Evolutionary conservation across 2,113 vertebrate species (phyloP), one percentile per base, ranked within the genome.

Genomic region (Zonotrichia leucophrys): DNA sequence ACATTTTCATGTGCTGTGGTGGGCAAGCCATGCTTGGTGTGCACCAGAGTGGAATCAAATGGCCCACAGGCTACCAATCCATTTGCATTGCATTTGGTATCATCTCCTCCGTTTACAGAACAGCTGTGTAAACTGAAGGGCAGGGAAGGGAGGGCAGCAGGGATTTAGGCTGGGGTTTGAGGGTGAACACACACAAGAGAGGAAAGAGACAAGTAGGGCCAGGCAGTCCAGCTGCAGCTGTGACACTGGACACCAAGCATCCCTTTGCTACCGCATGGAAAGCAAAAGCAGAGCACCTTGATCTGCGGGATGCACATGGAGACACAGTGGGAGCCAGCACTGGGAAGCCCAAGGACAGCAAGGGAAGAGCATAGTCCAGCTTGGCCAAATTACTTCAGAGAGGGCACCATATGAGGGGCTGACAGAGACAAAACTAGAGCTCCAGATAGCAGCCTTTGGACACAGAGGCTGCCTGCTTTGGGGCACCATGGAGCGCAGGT

Each of bases 41-140:
- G 49, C 35, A 23, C 53, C 3, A 0, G 31, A 30, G 39, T 3
- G 39, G 47, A 89, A 80, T 59, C 77, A 58, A 47, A 79, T 1
- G 7, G 69, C 78, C 53, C 49, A 55, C 1, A 22, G 90, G 87
- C 90, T 81, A 27, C 80, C 31, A 52, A 63, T 24, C 20, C 20
- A 55, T 66, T 83, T 56, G 68, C 68, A 16, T 3, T 19, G 42
- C 47, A 4, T 74, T 86, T 49, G 80, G 41, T 63, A 47, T n/a
- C 76, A 49, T 39, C 75, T 73, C 73, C 91, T 63, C 37, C 19
- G 2, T 56, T 44, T 67, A 49, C 44, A 56, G 37, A 81, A 60
- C 83, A 92, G 82, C 90, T 93, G 90, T 74, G 73, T 81, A 90
- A 94, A 80, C 73, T 33, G 83, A 81, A 55, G 20, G 31, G 72